Percentiles rank a stretch among this genome's conserved stretches.
Evolutionary conservation across 2,888 invertebrate species (phyloP).

Genomic region (Ryuthela nishihirai): DNA sequence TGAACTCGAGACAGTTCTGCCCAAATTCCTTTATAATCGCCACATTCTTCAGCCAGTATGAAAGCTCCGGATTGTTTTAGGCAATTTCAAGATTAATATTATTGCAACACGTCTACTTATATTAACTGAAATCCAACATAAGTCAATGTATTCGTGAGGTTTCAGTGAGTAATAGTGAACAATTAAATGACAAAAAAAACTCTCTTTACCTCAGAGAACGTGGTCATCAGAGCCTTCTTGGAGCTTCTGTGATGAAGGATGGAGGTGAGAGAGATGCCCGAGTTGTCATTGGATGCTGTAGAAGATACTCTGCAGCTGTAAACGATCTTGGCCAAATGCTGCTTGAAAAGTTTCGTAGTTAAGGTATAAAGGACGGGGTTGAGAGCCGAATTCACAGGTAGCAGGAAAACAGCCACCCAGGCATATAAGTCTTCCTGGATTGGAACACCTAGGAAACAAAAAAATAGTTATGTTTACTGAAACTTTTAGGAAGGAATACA

Average conservation of each 20-base stretch:
- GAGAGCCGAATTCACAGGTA: slow-evolving; percentile 61
- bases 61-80: no score
- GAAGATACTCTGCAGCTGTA: slow-evolving; percentile 24
- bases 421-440: slow-evolving; percentile 59
- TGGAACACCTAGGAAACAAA: slow-evolving; percentile 57
- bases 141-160: no score
- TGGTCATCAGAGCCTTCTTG: slow-evolving; percentile 32
- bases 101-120: no score
- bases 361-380: slow-evolving; percentile 62
- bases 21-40: no score
- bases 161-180: no score
- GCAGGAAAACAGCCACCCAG: slow-evolving; percentile 60
- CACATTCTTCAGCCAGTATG: no score
- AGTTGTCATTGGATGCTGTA: slow-evolving; percentile 11
- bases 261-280: slow-evolving; percentile 37
- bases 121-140: no score
- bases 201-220: slow-evolving; percentile 35
- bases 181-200: background rate
- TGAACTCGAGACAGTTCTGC: no score
- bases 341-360: slow-evolving; percentile 60
- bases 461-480: no score
- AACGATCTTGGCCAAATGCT: slow-evolving; percentile 50
- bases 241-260: slow-evolving; percentile 31
- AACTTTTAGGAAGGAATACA: no score
- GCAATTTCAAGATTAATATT: no score